These are phyloP conservation scores for Probaryconus sp. DNA, from an alignment of 1,140 invertebrate species.

Conservation along the genomic window DNA sequence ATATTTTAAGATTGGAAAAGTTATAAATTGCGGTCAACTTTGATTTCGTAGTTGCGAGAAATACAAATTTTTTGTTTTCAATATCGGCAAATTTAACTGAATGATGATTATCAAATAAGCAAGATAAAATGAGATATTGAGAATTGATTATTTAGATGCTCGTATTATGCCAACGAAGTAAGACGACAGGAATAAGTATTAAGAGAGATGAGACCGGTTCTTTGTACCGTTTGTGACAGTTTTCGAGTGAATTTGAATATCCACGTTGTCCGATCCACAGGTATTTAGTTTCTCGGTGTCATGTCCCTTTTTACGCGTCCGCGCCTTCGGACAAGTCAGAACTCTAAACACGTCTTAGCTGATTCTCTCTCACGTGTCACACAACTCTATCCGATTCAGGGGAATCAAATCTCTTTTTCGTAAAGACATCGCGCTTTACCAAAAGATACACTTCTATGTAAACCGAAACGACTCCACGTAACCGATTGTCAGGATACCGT, in stretches of 20 bases:
- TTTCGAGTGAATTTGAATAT: slow-evolving; percentile 54
- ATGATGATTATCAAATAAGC: slow-evolving; percentile 46
- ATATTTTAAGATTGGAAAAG: too few relatives aligned
- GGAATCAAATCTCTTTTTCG: slow-evolving; percentile 50
- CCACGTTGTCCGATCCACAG: slow-evolving; percentile 47
- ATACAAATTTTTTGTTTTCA: too few relatives aligned
- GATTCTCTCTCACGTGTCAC: slow-evolving; percentile 63
- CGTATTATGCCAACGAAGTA: slow-evolving; percentile 38
- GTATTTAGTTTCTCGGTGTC: slow-evolving; percentile 76
- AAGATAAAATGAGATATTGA: slow-evolving; percentile 38
- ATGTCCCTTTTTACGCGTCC: slow-evolving; percentile 76
- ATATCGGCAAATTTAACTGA: too few relatives aligned
- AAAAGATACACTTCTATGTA: slow-evolving; percentile 30
- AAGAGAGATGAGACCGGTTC: slow-evolving; percentile 64
- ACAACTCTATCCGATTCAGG: slow-evolving; percentile 69
- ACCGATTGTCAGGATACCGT: slow-evolving; percentile 21
- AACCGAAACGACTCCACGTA: slow-evolving; percentile 23
- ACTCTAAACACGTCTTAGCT: slow-evolving; percentile 69
- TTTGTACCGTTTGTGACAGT: slow-evolving; percentile 65
- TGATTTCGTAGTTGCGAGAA: too few relatives aligned
- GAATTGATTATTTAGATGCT: slow-evolving; percentile 39
- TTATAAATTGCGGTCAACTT: too few relatives aligned
- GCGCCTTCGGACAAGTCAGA: slow-evolving; percentile 73
- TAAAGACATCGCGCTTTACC: slow-evolving; percentile 4
- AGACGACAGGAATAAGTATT: slow-evolving; percentile 63